Base-by-base conservation (phyloP, 1,140 invertebrate genomes). In the Theocolax elegans region DNA sequence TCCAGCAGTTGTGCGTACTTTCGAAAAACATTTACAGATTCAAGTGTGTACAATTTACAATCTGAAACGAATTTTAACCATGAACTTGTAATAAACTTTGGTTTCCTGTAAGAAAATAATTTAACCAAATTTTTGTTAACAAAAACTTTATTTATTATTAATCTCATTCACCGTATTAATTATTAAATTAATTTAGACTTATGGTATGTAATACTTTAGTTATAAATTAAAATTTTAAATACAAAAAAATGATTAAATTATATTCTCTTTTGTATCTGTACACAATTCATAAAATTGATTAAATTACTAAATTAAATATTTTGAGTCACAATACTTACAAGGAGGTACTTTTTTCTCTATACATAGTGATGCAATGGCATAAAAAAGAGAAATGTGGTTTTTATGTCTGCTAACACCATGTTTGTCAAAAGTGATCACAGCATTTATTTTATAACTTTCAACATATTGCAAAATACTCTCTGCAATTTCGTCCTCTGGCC, bases 401-500 rank as follows among this genome's bases (percentile, higher is more conserved):
- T 88, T 85, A 87, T 99, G 97, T 9, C 91, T 90, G 76, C 94
- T 97, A 4, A 98, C 91, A 54, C 97, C 97, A 79, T 91, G 86
- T 79, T 91, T 90, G 85, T 99, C 97, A 88, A 98, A 98, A 38
- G 96, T 97, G 46, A 98, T 90, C 60, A 97, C 88, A 21, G 92
- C 92, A 77, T 95, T 91, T 77, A 96, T 93, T 79, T 91, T 89
- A 65, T 94, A 87, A 48, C 87, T 86, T 83, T 93, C 91, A 58
- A 95, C 83, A 51, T 91, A 88, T 51, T 92, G 89, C 29, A 92
- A 83, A 77, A 97, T 89, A 56, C 91, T 85, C 49, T 91, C 89
- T 15, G 92, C 89, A 51, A 96, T 85, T 15, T 91, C 81, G 71
- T 92, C 90, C 46, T 89, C 87, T 51, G 92, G 90, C 95, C 96